Evolutionary conservation across 2,888 invertebrate genomes (phyloP).

Genomic region (Leucoptera coffeella): DNA sequence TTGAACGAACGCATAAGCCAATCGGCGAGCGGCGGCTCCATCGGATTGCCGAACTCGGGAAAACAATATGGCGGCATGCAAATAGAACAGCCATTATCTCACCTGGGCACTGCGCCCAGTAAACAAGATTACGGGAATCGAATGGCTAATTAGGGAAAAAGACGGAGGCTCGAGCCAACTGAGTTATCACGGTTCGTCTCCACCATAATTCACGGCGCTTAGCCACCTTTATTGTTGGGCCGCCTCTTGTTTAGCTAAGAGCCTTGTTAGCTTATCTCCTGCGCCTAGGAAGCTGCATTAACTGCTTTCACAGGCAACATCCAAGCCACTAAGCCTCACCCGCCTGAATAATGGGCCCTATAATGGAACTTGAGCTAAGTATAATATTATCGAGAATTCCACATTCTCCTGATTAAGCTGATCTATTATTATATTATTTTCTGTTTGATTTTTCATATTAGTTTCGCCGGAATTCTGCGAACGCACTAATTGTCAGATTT

Average conservation of each 20-base stretch:
- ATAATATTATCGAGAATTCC: no score
- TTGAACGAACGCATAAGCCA: conserved; percentile 49
- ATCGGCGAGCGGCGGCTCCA: conserved; percentile 32
- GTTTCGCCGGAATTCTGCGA: no score
- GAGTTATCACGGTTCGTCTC: conserved; percentile 42
- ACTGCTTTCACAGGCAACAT: no score
- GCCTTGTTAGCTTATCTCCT: conserved; percentile 43
- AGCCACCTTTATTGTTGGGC: conserved; percentile 42
- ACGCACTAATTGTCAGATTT: no score
- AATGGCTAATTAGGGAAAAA: conserved; percentile 53
- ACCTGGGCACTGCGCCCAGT: conserved; percentile 48
- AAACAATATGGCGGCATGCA: conserved; percentile 54
- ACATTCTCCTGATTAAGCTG: no score
- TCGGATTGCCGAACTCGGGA: conserved; percentile 38
- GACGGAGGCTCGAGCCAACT: conserved; percentile 29
- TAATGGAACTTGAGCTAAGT: no score
- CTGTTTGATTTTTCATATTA: no score
- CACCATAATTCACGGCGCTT: conserved; percentile 45
- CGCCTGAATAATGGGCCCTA: conserved; percentile 14
- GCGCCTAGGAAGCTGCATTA: conserved; percentile 41
- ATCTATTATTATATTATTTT: no score
- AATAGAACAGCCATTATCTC: conserved; percentile 52
- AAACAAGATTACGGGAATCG: conserved; percentile 54
- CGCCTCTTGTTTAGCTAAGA: conserved; percentile 43
- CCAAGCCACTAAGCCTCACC: conserved; percentile 17